These are phyloP conservation scores for Ptychoptera contaminata DNA, from an alignment of 2,888 invertebrate species.

Conservation along the genomic window DNA sequence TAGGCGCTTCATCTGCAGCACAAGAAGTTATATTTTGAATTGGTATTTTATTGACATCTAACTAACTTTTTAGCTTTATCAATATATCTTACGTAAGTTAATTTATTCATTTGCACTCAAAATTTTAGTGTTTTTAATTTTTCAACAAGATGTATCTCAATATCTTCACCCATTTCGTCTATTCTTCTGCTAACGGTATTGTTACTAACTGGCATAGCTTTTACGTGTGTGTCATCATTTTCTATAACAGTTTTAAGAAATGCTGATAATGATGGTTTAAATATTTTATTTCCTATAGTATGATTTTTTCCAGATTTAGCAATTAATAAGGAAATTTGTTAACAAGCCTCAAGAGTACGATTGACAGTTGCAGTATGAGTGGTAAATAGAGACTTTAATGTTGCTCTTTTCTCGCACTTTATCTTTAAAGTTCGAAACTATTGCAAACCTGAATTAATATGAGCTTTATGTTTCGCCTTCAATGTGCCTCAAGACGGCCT, in stretches of 20 bases:
- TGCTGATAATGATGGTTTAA: too few species aligned
- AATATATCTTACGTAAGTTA: too few species aligned
- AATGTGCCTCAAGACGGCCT: not conserved
- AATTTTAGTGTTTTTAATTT: too few species aligned
- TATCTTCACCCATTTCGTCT: constrained; percentile 3
- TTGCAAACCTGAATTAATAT: not conserved
- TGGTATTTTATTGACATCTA: constrained; percentile 7
- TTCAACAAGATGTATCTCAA: constrained; percentile 1
- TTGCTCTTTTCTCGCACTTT: not conserved
- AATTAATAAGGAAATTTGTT: too few species aligned
- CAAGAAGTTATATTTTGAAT: constrained; percentile 11
- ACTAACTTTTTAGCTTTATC: too few species aligned
- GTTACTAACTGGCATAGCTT: not conserved
- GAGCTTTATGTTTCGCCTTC: not conserved
- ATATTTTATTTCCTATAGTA: not conserved
- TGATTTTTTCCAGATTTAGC: not conserved
- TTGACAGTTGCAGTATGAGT: not conserved
- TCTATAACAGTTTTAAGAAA: not conserved
- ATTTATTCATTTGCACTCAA: too few species aligned
- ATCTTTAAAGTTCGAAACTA: not conserved
- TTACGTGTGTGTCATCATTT: not conserved
- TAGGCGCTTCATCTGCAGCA: constrained; percentile 10
- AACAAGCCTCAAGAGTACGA: not conserved
- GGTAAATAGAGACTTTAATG: not conserved
- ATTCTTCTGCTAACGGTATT: not conserved